Percentiles rank a stretch among this genome's conserved stretches.
Conservation (phyloP, 2,113 vertebrate genomes). For the Passer montanus region DNA sequence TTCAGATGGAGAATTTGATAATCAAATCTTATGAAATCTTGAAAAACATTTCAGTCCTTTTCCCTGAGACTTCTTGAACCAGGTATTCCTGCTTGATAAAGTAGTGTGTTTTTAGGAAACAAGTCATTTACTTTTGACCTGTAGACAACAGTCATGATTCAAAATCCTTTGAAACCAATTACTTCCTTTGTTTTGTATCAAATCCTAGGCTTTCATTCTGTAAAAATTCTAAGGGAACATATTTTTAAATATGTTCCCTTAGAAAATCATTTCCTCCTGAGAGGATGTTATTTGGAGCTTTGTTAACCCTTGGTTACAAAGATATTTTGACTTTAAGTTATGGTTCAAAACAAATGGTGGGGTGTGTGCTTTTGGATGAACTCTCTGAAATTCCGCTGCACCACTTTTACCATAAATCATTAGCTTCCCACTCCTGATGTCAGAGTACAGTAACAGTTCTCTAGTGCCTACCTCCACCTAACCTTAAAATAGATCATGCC, state of each 20-base stretch:
- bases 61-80: not conserved
- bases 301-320: not conserved
- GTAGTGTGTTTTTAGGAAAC: not conserved
- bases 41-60: not conserved
- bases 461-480: constrained; percentile 37
- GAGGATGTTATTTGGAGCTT: not conserved
- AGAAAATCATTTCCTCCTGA: not conserved
- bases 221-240: not conserved
- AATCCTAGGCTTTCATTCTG: not conserved
- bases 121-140: not conserved
- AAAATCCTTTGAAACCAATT: not conserved
- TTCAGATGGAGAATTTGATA: not conserved
- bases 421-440: constrained; percentile 66
- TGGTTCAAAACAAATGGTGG: not conserved
- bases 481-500: constrained; percentile 57
- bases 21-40: not conserved
- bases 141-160: not conserved
- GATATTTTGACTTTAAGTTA: not conserved
- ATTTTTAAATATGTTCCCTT: not conserved
- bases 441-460: constrained; percentile 38
- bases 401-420: constrained; percentile 34
- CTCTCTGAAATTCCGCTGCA: not conserved
- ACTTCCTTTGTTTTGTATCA: not conserved
- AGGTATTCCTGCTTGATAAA: not conserved
- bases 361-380: not conserved